Evolutionary conservation across 1,140 invertebrate species (phyloP).

Genomic region (Harlomillsia oculata): DNA sequence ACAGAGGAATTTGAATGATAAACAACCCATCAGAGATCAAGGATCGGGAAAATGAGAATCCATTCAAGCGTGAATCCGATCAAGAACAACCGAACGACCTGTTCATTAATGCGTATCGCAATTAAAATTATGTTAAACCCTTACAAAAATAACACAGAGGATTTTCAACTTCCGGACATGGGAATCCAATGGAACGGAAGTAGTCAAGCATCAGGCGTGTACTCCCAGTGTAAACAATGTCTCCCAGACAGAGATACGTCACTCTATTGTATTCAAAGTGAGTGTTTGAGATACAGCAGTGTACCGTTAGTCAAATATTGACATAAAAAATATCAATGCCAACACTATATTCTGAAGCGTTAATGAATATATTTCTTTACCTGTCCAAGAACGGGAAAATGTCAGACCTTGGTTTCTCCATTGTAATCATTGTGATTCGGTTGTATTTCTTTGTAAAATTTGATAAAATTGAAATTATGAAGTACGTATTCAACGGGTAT

Average conservation of each 20-base stretch:
- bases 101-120: too few relatives aligned
- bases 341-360: neutral
- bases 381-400: conserved; percentile 83
- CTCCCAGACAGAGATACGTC: conserved; percentile 72
- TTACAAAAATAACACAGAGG: conserved; percentile 87
- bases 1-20: too few relatives aligned
- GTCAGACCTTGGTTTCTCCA: conserved; percentile 86
- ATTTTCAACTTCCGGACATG: conserved; percentile 79
- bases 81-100: too few relatives aligned
- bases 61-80: too few relatives aligned
- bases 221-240: conserved; percentile 81
- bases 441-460: conserved; percentile 84
- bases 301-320: neutral
- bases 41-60: too few relatives aligned
- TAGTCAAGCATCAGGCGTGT: conserved; percentile 83
- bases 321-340: neutral
- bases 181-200: conserved; percentile 81
- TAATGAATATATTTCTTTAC: too few relatives aligned
- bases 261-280: conserved; percentile 46
- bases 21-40: too few relatives aligned
- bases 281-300: neutral
- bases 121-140: too few relatives aligned
- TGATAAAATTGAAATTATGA: conserved; percentile 82
- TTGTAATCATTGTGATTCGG: conserved; percentile 75
- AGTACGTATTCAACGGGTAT: conserved; percentile 81